Base-by-base conservation (phyloP, 2,113 vertebrate species). In the Gadus macrocephalus region DNA sequence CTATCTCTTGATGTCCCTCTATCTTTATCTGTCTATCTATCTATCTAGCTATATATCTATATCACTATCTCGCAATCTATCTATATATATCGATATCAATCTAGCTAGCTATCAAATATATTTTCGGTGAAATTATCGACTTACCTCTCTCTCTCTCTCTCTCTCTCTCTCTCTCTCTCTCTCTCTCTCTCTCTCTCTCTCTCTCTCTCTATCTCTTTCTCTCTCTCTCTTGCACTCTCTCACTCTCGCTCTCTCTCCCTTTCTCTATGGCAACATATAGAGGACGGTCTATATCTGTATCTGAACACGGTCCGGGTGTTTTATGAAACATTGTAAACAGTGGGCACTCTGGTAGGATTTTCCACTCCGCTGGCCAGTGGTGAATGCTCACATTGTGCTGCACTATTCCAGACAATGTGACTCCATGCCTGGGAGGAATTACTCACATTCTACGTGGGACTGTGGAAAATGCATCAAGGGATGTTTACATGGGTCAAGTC, bases 351-450 rank as follows among this genome's bases (percentile, higher is more conserved):
- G n/a, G 25, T 4, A 58, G 55, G 1, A 42, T 53, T 67, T 67
- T 73, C 58, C 65, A 22, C 25, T 42, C 17, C 2, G 15, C 17
- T 55, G 64, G 15, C 70, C 49, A 63, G 49, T 61, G 55, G 69
- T 64, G 42, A 71, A 56, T 31, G 22, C 22, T 67, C 22, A 14
- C 64, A 61, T 61, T 53, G 56, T 67, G 35, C 58, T n/a, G 19
- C 25, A 20, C 35, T 59, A 28, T 62, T 6, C 19, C 38, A 63
- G 66, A 25, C 60, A 53, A 25, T 38, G 27, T 56, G 59, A 64
- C 60, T 60, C 61, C 27, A 22, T 63, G n/a, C 9, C 20, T 28
- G 17, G 25, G 15, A 56, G 53, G 60, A 15, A 66, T 38, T 14
- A 25, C 19, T 60, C 28, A 12, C 56, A n/a, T 17, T 14, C 12